Evolutionary conservation across 2,113 vertebrate genomes (phyloP).

Genomic region (Pipa parva): DNA sequence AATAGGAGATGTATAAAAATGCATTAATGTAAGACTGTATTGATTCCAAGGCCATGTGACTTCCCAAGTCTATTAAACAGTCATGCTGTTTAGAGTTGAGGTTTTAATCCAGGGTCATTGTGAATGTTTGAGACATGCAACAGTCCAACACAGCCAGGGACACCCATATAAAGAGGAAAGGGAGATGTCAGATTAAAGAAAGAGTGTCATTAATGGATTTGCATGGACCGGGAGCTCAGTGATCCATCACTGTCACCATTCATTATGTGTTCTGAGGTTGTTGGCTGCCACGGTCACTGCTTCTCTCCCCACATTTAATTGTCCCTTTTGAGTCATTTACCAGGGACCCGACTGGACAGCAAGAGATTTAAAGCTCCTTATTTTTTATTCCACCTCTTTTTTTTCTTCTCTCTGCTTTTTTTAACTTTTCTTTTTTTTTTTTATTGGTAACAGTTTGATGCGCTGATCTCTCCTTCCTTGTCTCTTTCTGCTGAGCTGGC

Average conservation of each 20-base stretch:
- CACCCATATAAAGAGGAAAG: conserved; percentile 8
- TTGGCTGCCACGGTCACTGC: neutral
- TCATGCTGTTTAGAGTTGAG: neutral
- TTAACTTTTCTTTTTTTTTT: conserved; percentile 5
- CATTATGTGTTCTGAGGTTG: neutral
- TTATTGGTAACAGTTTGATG: conserved; percentile 28
- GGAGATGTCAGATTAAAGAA: conserved; percentile 4
- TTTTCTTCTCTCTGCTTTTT: conserved; percentile 26
- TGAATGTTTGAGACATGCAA: neutral
- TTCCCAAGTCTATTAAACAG: neutral
- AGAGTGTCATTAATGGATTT: conserved; percentile 39
- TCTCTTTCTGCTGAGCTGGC: conserved; percentile 37
- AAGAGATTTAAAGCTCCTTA: conserved; percentile 32
- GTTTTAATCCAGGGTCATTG: no score
- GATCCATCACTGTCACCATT: conserved; percentile 35
- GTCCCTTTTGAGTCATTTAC: conserved; percentile 20
- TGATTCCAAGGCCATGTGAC: neutral
- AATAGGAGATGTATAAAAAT: no score
- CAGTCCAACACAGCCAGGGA: neutral
- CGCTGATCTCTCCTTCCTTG: conserved; percentile 21
- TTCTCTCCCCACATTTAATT: conserved; percentile 42
- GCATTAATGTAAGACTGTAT: neutral
- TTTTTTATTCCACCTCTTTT: conserved; percentile 33
- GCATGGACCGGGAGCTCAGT: conserved; percentile 26
- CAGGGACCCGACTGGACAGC: neutral